A percentile compares a stretch with the other conserved stretches of the same genome.
Conservation (phyloP, 2,888 invertebrate genomes). For the Stenodera caucasica region DNA sequence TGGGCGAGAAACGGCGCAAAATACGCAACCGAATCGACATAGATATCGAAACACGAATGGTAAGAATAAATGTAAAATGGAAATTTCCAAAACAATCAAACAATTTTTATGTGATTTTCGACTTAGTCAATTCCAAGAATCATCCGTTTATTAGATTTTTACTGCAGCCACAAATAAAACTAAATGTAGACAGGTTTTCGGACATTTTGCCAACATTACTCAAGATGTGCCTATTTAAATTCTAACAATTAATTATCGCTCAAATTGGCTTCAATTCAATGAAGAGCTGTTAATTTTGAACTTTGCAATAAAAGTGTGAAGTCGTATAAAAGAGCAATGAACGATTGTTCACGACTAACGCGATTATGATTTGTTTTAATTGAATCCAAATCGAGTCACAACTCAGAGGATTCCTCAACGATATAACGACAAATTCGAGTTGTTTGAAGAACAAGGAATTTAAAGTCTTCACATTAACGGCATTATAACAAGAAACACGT, state of each 20-base stretch:
- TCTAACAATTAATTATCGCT: not conserved
- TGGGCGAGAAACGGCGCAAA: constrained; percentile 70
- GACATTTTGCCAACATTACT: not conserved
- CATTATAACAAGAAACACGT: no score
- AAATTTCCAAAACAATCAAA: not conserved
- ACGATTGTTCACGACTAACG: not conserved
- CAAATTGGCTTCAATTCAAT: not conserved
- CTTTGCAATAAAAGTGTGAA: not conserved
- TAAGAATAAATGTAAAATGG: constrained; percentile 65
- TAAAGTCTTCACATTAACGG: no score
- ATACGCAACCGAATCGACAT: constrained; percentile 72
- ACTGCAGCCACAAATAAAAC: not conserved
- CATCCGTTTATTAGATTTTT: not conserved
- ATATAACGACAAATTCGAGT: no score
- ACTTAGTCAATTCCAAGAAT: not conserved
- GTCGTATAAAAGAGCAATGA: not conserved
- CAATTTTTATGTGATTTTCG: not conserved
- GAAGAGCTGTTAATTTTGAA: not conserved
- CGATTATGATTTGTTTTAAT: not conserved
- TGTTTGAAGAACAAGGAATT: no score
- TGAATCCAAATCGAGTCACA: not conserved
- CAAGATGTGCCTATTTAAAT: not conserved
- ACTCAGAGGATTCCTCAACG: no score
- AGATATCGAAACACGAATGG: constrained; percentile 87
- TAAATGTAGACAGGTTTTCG: no score